Base-by-base conservation (phyloP, 2,888 invertebrate genomes). In the Sisyra terminalis region DNA sequence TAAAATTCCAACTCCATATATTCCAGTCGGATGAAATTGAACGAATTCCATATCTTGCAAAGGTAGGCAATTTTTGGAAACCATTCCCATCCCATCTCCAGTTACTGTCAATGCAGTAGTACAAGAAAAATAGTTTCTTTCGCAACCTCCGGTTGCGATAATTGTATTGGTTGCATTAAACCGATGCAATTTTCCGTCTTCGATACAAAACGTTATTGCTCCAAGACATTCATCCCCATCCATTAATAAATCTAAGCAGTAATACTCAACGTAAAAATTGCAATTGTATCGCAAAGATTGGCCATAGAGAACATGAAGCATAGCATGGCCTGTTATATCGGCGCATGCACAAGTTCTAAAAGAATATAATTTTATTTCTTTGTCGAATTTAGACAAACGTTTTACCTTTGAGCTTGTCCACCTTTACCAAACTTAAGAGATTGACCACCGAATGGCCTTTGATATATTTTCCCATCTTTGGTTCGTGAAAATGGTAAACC, bases 101-200 rank as follows among this genome's bases (percentile, higher is more conserved):
- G 97, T 97, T 59, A 90, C 92, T 0, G 96, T 94, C 66, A 96
- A 94, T 10, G 96, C 97, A 0, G 93, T 89, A 2, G 97, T 97
- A 61, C 93, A 94, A 31, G 93, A 92, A 71, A 96, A 96, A 66
- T 85, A 98, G 2, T 89, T 77, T 43, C 96, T 75, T 51, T 84
- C 85, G 37, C 78, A 83, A 42, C 87, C 87, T 31, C 88, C 88
- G 2, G 87, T 87, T n/a, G 87, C 86, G 44, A 88, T 60, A 44
- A 82, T 72, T 50, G 74, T 74, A 56, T 71, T 75, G 55, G 68
- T 67, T 0, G 74, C 72, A 55, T 73, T 71, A 66, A 75, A 75
- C 32, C 44, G 31, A 40, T 32, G 32, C 10, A 44, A 7, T 24
- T 14, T 66, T 17, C 81, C 81, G 50, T 79, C 78, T 56, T 81